Base-by-base conservation (phyloP, 2,888 invertebrate species). In the Malachius bipustulatus region DNA sequence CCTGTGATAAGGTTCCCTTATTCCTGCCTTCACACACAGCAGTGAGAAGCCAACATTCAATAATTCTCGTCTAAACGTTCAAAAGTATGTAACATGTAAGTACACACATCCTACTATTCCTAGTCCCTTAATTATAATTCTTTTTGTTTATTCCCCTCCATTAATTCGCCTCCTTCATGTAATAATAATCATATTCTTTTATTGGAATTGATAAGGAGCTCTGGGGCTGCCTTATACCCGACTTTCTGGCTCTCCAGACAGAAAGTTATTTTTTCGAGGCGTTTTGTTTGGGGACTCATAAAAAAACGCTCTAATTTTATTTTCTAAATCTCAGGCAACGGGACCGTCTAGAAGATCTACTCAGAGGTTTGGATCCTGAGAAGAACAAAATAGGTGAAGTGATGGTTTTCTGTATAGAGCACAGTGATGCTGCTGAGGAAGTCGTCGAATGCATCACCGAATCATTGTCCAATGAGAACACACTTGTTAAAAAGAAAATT, bases 331-430 rank as follows among this genome's bases (percentile, higher is more conserved):
- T 29, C 57, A 89, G 88, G 42, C 93, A 97, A 68, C 73, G 96
- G 46, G 90, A 93, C 59, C 75, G 91, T 1, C 66, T 98, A 19
- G 96, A 97, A 63, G 87, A 91, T 63, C 68, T 96, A 52, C 71
- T 98, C 46, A 75, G 94, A 11, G 77, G 79, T 42, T 69, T 97
- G 54, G 78, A 80, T 0, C 85, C 89, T 1, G 81, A 85, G 51
- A 73, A 84, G 36, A 63, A 69, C 40, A 79, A 80, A 61, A 78
- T 98, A 39, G 94, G 84, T 4, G 94, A 93, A 58, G 85, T 84
- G 10, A 99, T 99, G 98, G 84, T 97, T 34, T 99, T 94, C 75
- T 98, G 97, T 63, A 83, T 99, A 42, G 94, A 97, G 59, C 96
- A 98, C 64, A 91, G 94, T 13, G 96, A 96, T 62, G 90, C 93